A percentile compares a stretch with the other conserved stretches of the same genome.
These are phyloP conservation scores for Eupithecia subumbrata DNA, from an alignment of 2,888 invertebrate species.

Conservation along the genomic window DNA sequence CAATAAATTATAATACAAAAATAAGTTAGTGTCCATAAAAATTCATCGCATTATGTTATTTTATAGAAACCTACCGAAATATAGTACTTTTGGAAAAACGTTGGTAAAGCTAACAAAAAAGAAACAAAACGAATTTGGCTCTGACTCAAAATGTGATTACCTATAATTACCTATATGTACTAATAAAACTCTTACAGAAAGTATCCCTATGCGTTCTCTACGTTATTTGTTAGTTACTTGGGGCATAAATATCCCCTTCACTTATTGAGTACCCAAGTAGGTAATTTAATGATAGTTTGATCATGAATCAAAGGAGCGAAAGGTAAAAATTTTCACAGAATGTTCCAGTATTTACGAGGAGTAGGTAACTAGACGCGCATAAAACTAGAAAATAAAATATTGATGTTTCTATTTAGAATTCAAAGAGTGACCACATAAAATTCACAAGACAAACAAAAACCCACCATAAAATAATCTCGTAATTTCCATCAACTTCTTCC, in stretches of 20 bases:
- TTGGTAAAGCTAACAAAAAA: background rate
- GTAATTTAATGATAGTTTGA: background rate
- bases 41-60: too few species aligned
- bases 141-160: background rate
- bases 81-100: background rate
- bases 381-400: background rate
- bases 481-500: constrained; percentile 49
- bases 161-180: too few species aligned
- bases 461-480: constrained; percentile 27
- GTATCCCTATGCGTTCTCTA: background rate
- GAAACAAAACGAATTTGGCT: background rate
- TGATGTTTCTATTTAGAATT: background rate
- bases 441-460: constrained; percentile 11
- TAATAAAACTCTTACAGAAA: background rate
- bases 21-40: too few species aligned
- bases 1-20: too few species aligned
- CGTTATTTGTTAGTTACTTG: background rate
- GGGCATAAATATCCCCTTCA: background rate
- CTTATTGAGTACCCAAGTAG: background rate
- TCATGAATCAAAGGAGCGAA: background rate
- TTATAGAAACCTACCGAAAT: too few species aligned
- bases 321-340: background rate
- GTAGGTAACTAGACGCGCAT: background rate
- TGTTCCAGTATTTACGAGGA: background rate
- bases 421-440: background rate